Percentiles rank a stretch among this genome's conserved stretches.
phyloP scores from a whole-genome alignment of 2,888 invertebrate species.

The Neocrepidodera transversa region DNA sequence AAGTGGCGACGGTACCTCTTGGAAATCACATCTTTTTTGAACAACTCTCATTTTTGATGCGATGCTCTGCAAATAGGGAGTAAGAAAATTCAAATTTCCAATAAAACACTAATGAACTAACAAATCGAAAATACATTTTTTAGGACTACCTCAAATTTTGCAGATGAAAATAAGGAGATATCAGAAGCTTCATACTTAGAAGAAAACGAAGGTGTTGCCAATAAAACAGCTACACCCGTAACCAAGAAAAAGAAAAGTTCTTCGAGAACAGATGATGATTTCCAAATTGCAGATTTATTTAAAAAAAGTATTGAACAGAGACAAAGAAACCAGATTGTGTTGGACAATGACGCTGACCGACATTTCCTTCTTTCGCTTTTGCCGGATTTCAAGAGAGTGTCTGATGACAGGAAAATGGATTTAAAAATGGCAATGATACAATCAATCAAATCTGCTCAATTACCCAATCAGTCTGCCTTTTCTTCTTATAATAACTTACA shows the following conservation, averaged over 20 bases:
- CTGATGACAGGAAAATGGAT: neutral
- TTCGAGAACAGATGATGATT: neutral
- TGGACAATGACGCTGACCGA: no score
- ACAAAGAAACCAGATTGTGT: no score
- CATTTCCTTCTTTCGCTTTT: no score
- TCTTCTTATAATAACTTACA: no score
- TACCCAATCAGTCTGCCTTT: neutral
- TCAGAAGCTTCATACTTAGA: neutral
- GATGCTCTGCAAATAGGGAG: neutral
- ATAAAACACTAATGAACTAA: no score
- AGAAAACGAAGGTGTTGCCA: neutral
- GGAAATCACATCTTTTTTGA: constrained; percentile 13
- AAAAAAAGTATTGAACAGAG: neutral
- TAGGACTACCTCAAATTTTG: no score
- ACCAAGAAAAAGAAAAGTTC: neutral
- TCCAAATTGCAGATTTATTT: neutral
- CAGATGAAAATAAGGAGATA: no score
- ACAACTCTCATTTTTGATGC: neutral
- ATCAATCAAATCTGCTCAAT: neutral
- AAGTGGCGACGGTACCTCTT: constrained; percentile 44
- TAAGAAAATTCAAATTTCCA: neutral
- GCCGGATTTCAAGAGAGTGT: no score
- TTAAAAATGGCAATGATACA: neutral
- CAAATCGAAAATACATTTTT: no score
- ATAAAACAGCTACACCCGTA: neutral